Percentiles rank a stretch among this genome's conserved stretches.
phyloP scores from a whole-genome alignment of 2,888 invertebrate species.

The Hydrotaea cyrtoneurina region DNA sequence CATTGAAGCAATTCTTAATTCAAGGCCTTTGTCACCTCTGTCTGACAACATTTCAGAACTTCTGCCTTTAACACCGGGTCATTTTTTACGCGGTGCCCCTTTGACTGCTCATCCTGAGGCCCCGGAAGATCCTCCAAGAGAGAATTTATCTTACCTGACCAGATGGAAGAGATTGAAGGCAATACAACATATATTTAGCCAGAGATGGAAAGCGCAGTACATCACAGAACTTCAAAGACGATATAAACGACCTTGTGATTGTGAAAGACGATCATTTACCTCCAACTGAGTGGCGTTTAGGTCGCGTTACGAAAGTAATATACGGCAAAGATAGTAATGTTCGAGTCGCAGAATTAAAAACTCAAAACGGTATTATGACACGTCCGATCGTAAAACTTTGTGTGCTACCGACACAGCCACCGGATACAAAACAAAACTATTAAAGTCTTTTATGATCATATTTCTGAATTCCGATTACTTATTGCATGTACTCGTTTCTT shows the following conservation, averaged over 20 bases:
- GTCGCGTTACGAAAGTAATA: neutral
- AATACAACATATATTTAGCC: neutral
- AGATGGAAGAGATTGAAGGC: neutral
- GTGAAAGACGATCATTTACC: neutral
- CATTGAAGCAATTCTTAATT: constrained; percentile 42
- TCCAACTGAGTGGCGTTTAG: neutral
- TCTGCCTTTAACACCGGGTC: constrained; percentile 42
- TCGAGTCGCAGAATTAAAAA: neutral
- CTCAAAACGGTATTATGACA: constrained; percentile 8
- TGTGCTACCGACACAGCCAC: neutral
- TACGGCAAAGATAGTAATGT: constrained; percentile 2
- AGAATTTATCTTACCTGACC: neutral
- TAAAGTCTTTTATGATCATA: too few species aligned
- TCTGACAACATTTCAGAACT: constrained; percentile 44
- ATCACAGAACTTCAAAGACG: too few species aligned
- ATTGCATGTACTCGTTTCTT: too few species aligned
- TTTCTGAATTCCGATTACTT: too few species aligned
- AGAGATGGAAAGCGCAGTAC: constrained; percentile 6
- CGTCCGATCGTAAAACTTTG: neutral
- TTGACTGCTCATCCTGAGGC: constrained; percentile 24
- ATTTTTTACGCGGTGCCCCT: constrained; percentile 48
- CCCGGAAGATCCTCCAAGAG: neutral
- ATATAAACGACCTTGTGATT: too few species aligned
- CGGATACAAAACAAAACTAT: neutral
- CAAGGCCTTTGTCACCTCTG: constrained; percentile 24